Evolutionary conservation across 2,797 vertebrate species (phyloP).

Genomic region (Phrynocephalus forsythii): DNA sequence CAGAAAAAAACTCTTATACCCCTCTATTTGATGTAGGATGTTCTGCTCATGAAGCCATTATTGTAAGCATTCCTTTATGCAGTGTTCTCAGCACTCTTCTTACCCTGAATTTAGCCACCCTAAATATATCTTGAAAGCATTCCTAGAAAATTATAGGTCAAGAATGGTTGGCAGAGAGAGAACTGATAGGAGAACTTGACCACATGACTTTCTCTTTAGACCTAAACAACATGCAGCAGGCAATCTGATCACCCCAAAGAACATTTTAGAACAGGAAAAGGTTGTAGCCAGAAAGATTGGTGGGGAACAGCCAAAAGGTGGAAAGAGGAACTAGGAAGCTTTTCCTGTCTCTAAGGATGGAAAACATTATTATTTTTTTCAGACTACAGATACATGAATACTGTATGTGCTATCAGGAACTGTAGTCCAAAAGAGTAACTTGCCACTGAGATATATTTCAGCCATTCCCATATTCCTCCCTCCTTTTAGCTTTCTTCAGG

Average conservation of each 20-base stretch:
- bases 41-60: background rate
- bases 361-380: too few species aligned
- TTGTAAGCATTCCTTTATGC: background rate
- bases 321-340: background rate
- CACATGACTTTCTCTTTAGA: background rate
- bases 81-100: conserved; percentile 3
- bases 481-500: background rate
- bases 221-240: background rate
- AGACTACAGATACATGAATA: too few species aligned
- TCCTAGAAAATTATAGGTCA: conserved; percentile 32
- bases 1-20: background rate
- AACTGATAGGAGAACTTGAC: conserved; percentile 21
- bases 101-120: conserved; percentile 26
- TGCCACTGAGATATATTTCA: too few species aligned
- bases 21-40: background rate
- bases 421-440: too few species aligned
- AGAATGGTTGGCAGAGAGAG: conserved; percentile 12
- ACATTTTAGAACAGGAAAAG: background rate
- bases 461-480: too few species aligned
- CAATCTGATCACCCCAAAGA: too few species aligned
- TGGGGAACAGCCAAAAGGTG: background rate
- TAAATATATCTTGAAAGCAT: conserved; percentile 51
- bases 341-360: background rate
- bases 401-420: too few species aligned
- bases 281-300: background rate